Evolutionary conservation across 2,113 vertebrate genomes (phyloP).

Genomic region (Semnornis frantzii): DNA sequence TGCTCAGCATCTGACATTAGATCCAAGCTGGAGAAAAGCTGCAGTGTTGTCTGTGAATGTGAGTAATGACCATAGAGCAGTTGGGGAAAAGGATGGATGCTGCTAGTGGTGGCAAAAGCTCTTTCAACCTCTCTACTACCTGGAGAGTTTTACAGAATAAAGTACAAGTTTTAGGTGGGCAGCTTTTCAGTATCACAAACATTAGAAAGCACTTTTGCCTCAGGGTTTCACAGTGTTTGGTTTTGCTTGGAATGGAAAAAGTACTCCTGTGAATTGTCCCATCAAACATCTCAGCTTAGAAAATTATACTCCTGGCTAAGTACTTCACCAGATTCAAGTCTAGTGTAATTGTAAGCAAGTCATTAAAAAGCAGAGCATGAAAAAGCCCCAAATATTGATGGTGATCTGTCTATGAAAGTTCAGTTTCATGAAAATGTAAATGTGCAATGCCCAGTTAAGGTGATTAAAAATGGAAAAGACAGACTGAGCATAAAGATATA

Average conservation of each 20-base stretch:
- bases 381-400: neutral
- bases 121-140: neutral
- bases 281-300: neutral
- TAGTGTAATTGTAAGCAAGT: neutral
- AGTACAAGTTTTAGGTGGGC: neutral
- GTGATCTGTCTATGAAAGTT: neutral
- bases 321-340: neutral
- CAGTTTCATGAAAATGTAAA: neutral
- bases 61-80: neutral
- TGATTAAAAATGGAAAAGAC: constrained; percentile 24
- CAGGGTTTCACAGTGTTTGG: neutral
- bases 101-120: neutral
- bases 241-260: neutral
- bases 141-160: neutral
- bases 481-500: constrained; percentile 2
- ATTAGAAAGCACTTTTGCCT: neutral
- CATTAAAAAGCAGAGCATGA: constrained; percentile 9
- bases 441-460: neutral
- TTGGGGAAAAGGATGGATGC: neutral
- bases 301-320: neutral
- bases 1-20: neutral
- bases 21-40: neutral
- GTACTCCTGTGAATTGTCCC: neutral
- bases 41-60: neutral
- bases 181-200: neutral